Evolutionary conservation across 2,888 invertebrate genomes (phyloP).

Genomic region (Ichneumon xanthorius): DNA sequence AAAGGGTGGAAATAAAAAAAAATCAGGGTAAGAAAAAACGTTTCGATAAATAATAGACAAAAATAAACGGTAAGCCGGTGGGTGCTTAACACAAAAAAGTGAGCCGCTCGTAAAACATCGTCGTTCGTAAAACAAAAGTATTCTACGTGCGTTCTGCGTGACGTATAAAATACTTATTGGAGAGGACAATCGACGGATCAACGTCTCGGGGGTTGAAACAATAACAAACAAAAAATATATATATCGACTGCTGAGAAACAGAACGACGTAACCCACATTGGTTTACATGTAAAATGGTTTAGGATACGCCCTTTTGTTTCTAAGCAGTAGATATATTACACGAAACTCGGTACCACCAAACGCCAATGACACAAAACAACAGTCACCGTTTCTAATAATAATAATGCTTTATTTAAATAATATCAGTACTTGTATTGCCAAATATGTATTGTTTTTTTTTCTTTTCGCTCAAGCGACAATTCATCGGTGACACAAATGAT

Average conservation of each 20-base stretch:
- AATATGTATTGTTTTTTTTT: constrained; percentile 60
- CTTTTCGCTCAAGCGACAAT: constrained; percentile 59
- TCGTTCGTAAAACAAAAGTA: constrained; percentile 17
- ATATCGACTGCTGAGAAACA: not conserved
- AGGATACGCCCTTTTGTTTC: not conserved
- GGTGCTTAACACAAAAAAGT: constrained; percentile 33
- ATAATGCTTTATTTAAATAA: constrained; percentile 74
- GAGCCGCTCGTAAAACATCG: constrained; percentile 29
- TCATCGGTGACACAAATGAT: constrained; percentile 52
- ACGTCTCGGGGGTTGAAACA: not conserved
- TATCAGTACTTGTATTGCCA: constrained; percentile 74
- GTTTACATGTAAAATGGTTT: not conserved
- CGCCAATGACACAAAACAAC: constrained; percentile 46
- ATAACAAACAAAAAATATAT: not conserved
- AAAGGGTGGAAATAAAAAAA: constrained; percentile 81
- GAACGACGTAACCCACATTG: not conserved
- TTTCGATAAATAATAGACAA: constrained; percentile 67
- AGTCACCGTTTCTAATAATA: constrained; percentile 67
- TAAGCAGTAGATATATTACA: constrained; percentile 2
- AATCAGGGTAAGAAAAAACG: constrained; percentile 74
- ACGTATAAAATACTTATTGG: not conserved
- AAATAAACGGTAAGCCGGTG: constrained; percentile 34
- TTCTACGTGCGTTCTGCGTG: constrained; percentile 62
- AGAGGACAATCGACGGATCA: not conserved
- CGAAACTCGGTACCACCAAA: constrained; percentile 66